Conservation (phyloP, 2,113 vertebrate species). For the Perca schrenkii region DNA sequence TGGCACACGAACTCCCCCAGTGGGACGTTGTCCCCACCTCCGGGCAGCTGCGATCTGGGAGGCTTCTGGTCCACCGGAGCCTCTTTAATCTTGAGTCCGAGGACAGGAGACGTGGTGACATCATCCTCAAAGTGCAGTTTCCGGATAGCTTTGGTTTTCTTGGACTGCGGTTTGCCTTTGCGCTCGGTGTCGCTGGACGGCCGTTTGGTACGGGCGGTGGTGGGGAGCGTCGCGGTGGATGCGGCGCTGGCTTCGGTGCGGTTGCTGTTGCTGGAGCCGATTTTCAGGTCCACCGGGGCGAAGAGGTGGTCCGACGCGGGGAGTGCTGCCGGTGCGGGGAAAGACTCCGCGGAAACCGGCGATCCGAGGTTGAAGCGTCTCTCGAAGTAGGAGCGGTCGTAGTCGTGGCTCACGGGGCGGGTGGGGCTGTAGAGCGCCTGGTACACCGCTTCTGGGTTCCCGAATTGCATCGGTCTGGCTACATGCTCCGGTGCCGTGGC, state of each 20-base stretch:
- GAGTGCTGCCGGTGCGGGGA: conserved; percentile 85
- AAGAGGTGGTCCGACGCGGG: conserved; percentile 80
- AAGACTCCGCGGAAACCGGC: conserved; percentile 90
- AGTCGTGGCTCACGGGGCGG: conserved; percentile 89
- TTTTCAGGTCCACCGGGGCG: conserved; percentile 82
- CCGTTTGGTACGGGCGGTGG: conserved; percentile 73
- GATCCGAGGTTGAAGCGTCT: conserved; percentile 89
- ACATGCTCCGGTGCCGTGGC: conserved; percentile 63
- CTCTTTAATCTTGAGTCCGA: conserved; percentile 94
- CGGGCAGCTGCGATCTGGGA: conserved; percentile 62
- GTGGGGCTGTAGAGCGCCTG: conserved; percentile 90
- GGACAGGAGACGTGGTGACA: conserved; percentile 94
- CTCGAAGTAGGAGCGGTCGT: conserved; percentile 84
- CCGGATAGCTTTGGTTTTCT: conserved; percentile 91
- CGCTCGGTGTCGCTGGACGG: conserved; percentile 76
- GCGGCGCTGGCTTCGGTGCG: conserved; percentile 61
- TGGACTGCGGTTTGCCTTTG: conserved; percentile 80
- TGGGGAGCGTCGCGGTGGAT: conserved; percentile 18
- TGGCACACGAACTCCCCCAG: conserved; percentile 94
- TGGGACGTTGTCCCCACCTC: conserved; percentile 74
- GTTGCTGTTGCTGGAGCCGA: conserved; percentile 80
- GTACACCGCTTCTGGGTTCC: conserved; percentile 87
- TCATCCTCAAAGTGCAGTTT: conserved; percentile 93
- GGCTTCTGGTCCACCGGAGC: conserved; percentile 87
- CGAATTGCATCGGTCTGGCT: conserved; percentile 83